Evolutionary conservation across 1,140 invertebrate genomes (phyloP), one percentile per base, ranked within the genome.

Genomic region (Ectropis grisescens): DNA sequence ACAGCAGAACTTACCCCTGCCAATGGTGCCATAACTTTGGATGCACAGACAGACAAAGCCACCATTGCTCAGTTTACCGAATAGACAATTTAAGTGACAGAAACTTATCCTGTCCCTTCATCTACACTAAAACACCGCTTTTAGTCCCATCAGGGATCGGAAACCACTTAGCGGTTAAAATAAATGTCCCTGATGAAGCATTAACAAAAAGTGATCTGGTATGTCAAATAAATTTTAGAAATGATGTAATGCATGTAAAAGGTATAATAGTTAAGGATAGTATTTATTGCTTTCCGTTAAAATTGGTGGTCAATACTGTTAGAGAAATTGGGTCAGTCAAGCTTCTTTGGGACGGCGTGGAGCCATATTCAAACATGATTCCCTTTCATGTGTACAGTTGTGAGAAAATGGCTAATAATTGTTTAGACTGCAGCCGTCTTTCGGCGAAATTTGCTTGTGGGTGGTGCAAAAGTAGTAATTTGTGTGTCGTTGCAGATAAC

Each of bases 1-100:
- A 33, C 31, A 55, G 38, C 10, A 11, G 25, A 2, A 29, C 12
- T 22, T 37, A 42, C 13, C 25, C 26, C 13, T 62, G 58, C 28
- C 39, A 39, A 0, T 64, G 59, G 56, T 59, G 56, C 28, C 54
- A 60, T 22, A 32, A 57, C 13, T 47, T 33, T 24, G 59, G 59
- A n/a, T 60, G 59, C 13, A 51, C 51, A 2, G 29, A 48, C 8
- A 19, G 8, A 19, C 16, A 4, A 19, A 4, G 16, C 16, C 16
- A 3, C 8, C 16, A 19, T 19, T 3, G 16, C 16, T n/a, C n/a
- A n/a, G n/a, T n/a, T n/a, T n/a, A n/a, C n/a, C n/a, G n/a, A n/a
- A n/a, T n/a, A n/a, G n/a, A n/a, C n/a, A n/a, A n/a, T n/a, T n/a
- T n/a, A n/a, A n/a, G n/a, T n/a, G n/a, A n/a, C n/a, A n/a, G n/a